phyloP scores from a whole-genome alignment of 2,797 vertebrate genomes.

The Poeciliopsis gracilis region DNA sequence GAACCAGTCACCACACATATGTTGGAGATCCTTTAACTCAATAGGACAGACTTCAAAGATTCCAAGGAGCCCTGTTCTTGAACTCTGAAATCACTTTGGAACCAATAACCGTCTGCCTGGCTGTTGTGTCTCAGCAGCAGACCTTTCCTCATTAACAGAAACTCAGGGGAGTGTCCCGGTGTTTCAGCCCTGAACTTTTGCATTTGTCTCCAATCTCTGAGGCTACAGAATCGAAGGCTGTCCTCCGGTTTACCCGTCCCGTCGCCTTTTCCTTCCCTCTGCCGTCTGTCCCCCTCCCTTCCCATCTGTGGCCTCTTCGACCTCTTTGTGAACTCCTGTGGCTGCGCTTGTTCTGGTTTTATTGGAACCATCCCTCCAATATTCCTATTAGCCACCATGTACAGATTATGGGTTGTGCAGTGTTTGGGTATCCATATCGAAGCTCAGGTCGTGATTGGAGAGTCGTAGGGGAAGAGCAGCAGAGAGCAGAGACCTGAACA shows the following conservation, averaged over 20 bases:
- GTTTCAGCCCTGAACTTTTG: slow-evolving; percentile 28
- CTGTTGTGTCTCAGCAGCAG: not conserved
- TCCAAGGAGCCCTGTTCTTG: not conserved
- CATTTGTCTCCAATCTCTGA: slow-evolving; percentile 29
- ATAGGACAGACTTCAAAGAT: not conserved
- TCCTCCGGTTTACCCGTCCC: slow-evolving; percentile 22
- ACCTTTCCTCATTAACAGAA: not conserved
- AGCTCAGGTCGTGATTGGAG: slow-evolving; percentile 60
- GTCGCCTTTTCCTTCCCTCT: slow-evolving; percentile 17
- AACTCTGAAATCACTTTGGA: not conserved
- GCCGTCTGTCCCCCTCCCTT: slow-evolving; percentile 26
- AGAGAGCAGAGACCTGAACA: slow-evolving; percentile 7
- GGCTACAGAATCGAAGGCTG: slow-evolving; percentile 27
- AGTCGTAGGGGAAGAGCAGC: slow-evolving; percentile 17
- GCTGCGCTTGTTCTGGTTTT: slow-evolving; percentile 65
- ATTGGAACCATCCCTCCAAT: slow-evolving; percentile 74
- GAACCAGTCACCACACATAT: not conserved
- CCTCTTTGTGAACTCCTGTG: slow-evolving; percentile 70
- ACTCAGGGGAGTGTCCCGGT: slow-evolving; percentile 32
- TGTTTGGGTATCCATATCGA: slow-evolving; percentile 75
- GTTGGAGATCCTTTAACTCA: not conserved
- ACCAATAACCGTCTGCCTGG: not conserved
- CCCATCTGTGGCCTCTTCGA: slow-evolving; percentile 54
- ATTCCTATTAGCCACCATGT: slow-evolving; percentile 65
- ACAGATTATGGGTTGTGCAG: slow-evolving; percentile 75